Conservation (phyloP, 2,888 invertebrate genomes). For the Drosophila rubida region DNA sequence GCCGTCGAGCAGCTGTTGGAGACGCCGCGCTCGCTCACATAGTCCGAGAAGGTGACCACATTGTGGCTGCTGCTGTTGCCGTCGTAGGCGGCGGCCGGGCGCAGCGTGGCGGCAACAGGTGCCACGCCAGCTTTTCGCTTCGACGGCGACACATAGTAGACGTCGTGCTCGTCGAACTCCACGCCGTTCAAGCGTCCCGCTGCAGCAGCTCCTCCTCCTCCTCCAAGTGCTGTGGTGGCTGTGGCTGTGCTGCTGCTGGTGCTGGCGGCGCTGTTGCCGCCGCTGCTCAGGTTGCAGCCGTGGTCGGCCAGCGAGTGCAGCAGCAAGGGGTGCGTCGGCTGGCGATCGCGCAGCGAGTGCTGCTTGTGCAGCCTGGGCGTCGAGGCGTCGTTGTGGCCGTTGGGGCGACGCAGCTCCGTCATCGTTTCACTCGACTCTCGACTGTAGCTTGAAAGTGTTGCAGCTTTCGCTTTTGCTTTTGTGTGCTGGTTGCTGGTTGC, state of each 20-base stretch:
- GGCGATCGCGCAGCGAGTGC: slow-evolving; percentile 61
- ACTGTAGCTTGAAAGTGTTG: neutral
- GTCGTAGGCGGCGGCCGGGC: slow-evolving; percentile 66
- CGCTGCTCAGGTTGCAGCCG: slow-evolving; percentile 75
- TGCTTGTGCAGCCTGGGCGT: slow-evolving; percentile 66
- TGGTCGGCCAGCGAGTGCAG: slow-evolving; percentile 81
- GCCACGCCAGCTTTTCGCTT: slow-evolving; percentile 81
- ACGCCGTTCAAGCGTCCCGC: slow-evolving; percentile 39
- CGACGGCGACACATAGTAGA: slow-evolving; percentile 84
- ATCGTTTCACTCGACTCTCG: slow-evolving; percentile 42
- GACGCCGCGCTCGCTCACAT: slow-evolving; percentile 73
- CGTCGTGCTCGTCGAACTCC: slow-evolving; percentile 83
- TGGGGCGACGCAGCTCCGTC: slow-evolving; percentile 71
- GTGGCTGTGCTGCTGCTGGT: slow-evolving; percentile 78
- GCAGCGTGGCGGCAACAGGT: slow-evolving; percentile 67
- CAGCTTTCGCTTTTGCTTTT: neutral
- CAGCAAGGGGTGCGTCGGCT: slow-evolving; percentile 69
- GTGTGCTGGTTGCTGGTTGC: neutral
- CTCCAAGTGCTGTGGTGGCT: slow-evolving; percentile 65
- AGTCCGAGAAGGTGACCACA: slow-evolving; percentile 83
- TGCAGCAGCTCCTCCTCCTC: neutral
- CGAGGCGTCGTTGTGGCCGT: slow-evolving; percentile 43
- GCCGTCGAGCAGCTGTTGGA: slow-evolving; percentile 40
- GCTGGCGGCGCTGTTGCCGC: slow-evolving; percentile 78
- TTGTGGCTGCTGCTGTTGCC: slow-evolving; percentile 53